These are phyloP conservation scores for Trypoxylus dichotomus DNA, from an alignment of 1,140 invertebrate genomes.

Conservation along the genomic window DNA sequence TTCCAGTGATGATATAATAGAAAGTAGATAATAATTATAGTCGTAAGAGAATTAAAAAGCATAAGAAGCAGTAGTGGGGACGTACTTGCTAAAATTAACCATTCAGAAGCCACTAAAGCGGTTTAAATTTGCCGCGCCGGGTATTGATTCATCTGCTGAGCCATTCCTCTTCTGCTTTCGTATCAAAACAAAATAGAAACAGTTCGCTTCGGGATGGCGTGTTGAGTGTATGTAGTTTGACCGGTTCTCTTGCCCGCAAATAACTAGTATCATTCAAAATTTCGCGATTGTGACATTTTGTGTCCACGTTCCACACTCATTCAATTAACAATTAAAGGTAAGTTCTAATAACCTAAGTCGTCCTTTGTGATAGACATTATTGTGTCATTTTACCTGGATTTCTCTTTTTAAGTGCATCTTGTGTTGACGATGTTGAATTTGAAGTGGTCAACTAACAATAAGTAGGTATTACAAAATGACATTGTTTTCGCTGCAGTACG, in stretches of 20 bases:
- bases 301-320: constrained; percentile 11
- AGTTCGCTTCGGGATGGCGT: constrained; percentile 37
- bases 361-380: neutral
- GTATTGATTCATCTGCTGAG: constrained; percentile 24
- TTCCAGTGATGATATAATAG: neutral
- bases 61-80: neutral
- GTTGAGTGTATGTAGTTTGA: constrained; percentile 26
- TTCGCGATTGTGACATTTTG: constrained; percentile 29
- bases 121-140: constrained; percentile 28
- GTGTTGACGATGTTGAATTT: neutral
- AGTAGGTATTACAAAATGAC: neutral
- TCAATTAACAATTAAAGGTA: constrained; percentile 3
- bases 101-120: neutral
- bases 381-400: neutral
- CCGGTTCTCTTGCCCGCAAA: neutral
- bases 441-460: neutral
- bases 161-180: constrained; percentile 21
- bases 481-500: neutral
- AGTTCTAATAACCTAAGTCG: neutral
- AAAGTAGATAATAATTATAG: neutral
- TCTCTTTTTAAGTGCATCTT: neutral
- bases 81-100: neutral
- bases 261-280: neutral
- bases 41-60: neutral
- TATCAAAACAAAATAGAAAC: constrained; percentile 19